Percentiles rank a stretch among this genome's conserved stretches.
These are phyloP conservation scores for Lates japonicus DNA, from an alignment of 2,797 vertebrate genomes.

Conservation along the genomic window DNA sequence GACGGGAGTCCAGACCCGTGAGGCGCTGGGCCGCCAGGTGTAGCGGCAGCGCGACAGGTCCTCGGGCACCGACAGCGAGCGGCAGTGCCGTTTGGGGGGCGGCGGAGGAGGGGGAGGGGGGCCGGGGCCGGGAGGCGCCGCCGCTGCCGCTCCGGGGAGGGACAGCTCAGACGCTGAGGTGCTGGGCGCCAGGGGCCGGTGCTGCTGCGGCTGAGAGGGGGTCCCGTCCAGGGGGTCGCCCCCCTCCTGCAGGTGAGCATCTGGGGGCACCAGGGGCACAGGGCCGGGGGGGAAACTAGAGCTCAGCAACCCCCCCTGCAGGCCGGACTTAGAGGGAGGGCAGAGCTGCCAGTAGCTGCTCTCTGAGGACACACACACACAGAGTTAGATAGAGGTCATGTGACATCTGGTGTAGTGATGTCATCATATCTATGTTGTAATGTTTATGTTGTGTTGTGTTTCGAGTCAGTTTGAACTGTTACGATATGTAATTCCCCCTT, in stretches of 20 bases:
- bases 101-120: constrained; percentile 85
- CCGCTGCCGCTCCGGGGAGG: constrained; percentile 80
- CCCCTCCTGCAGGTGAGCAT: constrained; percentile 84
- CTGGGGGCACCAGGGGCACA: constrained; percentile 80
- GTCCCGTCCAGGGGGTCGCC: constrained; percentile 81
- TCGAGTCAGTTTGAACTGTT: no score
- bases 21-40: constrained; percentile 93
- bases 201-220: constrained; percentile 76
- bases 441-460: no score
- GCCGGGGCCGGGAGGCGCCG: constrained; percentile 66
- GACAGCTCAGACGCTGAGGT: constrained; percentile 88
- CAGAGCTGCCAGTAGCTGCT: constrained; percentile 91
- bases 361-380: constrained; percentile 79
- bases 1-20: constrained; percentile 94
- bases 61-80: constrained; percentile 93
- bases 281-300: constrained; percentile 89
- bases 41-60: constrained; percentile 94
- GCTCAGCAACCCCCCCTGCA: constrained; percentile 89
- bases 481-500: background rate
- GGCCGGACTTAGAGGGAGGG: constrained; percentile 88
- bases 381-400: background rate
- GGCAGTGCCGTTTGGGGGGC: constrained; percentile 92
- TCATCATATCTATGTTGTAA: background rate
- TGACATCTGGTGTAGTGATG: background rate
- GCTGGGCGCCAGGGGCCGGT: constrained; percentile 84